Conservation (phyloP, 2,113 vertebrate genomes). For the Emydocephalus ijimae region DNA sequence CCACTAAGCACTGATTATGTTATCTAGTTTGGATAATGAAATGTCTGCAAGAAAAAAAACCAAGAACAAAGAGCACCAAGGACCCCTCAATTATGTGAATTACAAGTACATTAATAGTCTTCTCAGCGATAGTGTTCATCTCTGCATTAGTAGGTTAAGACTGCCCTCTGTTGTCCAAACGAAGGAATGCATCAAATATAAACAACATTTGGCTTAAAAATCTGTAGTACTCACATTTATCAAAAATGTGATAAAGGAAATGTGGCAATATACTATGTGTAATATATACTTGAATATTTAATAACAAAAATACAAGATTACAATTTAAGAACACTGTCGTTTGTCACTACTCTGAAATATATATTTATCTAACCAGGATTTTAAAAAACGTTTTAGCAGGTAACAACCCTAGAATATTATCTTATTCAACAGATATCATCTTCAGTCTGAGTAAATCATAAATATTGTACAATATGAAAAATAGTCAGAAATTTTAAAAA, state of each 20-base stretch:
- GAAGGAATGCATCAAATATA: constrained; percentile 16
- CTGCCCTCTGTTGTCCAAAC: constrained; percentile 53
- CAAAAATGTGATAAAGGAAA: neutral
- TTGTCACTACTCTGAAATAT: neutral
- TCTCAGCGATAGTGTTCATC: constrained; percentile 38
- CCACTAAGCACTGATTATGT: neutral
- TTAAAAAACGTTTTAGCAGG: neutral
- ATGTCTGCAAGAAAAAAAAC: neutral
- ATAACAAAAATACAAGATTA: neutral
- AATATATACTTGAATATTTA: neutral
- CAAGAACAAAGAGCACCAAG: neutral
- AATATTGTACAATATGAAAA: neutral
- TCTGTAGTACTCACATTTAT: neutral
- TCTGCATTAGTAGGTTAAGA: constrained; percentile 25
- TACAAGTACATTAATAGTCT: constrained; percentile 54
- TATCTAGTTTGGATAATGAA: neutral
- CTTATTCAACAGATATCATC: neutral
- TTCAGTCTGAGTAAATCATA: neutral
- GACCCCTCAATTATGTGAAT: neutral
- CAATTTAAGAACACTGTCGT: neutral
- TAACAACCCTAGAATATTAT: neutral
- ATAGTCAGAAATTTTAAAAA: neutral
- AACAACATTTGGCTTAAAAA: neutral
- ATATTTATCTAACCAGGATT: neutral
- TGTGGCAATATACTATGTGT: neutral